These are phyloP conservation scores for Erebia epiphron DNA, from an alignment of 2,888 invertebrate genomes.

Conservation along the genomic window DNA sequence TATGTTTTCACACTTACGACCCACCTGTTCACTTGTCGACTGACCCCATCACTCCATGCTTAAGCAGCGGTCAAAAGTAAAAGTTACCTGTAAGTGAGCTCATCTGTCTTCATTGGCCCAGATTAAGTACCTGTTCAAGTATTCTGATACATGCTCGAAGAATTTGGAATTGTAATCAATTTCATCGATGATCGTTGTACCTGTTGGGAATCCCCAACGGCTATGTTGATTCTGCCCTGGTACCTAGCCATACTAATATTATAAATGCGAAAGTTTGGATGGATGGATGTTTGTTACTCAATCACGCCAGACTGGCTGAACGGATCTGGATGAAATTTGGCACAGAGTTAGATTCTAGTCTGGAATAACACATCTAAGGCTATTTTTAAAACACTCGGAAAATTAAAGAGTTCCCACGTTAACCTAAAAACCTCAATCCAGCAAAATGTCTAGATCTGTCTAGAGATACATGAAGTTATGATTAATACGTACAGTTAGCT, in stretches of 20 bases:
- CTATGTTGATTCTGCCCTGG: not conserved
- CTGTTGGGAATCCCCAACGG: not conserved
- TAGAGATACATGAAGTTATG: too few species aligned
- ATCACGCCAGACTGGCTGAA: too few species aligned
- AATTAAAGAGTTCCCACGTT: too few species aligned
- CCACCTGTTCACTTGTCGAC: slow-evolving; percentile 16
- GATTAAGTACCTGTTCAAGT: slow-evolving; percentile 14
- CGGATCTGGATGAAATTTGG: too few species aligned
- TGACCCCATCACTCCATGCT: slow-evolving; percentile 19
- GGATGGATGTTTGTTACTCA: too few species aligned
- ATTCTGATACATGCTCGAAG: slow-evolving; percentile 10
- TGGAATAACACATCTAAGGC: too few species aligned
- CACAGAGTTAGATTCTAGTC: too few species aligned
- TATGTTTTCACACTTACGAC: slow-evolving; percentile 11
- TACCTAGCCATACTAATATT: not conserved
- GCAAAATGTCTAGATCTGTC: too few species aligned
- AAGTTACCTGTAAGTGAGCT: slow-evolving; percentile 29
- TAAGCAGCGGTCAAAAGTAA: slow-evolving; percentile 31
- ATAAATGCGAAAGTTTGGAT: too few species aligned
- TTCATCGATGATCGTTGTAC: not conserved
- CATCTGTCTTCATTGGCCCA: slow-evolving; percentile 23
- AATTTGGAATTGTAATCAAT: slow-evolving; percentile 12
- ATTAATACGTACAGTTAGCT: too few species aligned
- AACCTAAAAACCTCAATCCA: too few species aligned
- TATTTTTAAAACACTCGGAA: too few species aligned